A percentile compares a stretch with the other conserved stretches of the same genome.
These are phyloP conservation scores for Silurus aristotelis DNA, from an alignment of 2,797 vertebrate species.

Conservation along the genomic window DNA sequence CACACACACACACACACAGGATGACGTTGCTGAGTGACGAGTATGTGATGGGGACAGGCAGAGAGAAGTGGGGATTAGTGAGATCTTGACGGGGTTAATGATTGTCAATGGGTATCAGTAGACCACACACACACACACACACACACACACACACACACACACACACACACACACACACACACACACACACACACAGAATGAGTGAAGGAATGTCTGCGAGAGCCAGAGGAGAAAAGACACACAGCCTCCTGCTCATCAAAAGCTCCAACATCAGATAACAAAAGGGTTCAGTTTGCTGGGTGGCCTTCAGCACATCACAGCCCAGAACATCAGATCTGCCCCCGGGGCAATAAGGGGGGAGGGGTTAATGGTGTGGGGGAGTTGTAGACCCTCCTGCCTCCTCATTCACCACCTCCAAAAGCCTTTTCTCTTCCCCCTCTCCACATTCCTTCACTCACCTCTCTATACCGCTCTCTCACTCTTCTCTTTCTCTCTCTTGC, in stretches of 20 bases:
- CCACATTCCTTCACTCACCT: conserved; percentile 26
- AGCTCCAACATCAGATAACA: conserved; percentile 76
- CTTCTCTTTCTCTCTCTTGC: no score
- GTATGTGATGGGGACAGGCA: conserved; percentile 2
- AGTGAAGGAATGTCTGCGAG: conserved; percentile 53
- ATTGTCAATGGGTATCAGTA: conserved; percentile 59
- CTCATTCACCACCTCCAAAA: conserved; percentile 26
- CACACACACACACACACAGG: neutral
- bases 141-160: no score
- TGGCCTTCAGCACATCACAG: conserved; percentile 61
- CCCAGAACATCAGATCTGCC: conserved; percentile 46
- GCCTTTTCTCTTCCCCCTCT: conserved; percentile 10
- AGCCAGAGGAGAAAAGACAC: conserved; percentile 47
- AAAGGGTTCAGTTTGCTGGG: conserved; percentile 77
- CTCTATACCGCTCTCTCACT: neutral
- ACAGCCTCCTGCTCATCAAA: conserved; percentile 70
- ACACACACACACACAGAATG: neutral
- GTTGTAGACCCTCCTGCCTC: conserved; percentile 17
- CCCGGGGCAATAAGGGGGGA: conserved; percentile 9
- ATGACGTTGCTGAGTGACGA: neutral
- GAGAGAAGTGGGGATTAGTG: conserved; percentile 27
- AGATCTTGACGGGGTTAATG: conserved; percentile 56
- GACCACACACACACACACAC: conserved; percentile 62
- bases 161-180: conserved; percentile 18
- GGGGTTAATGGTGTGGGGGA: conserved; percentile 9